Base-by-base conservation (phyloP, 2,113 vertebrate species). In the Lagenorhynchus albirostris region DNA sequence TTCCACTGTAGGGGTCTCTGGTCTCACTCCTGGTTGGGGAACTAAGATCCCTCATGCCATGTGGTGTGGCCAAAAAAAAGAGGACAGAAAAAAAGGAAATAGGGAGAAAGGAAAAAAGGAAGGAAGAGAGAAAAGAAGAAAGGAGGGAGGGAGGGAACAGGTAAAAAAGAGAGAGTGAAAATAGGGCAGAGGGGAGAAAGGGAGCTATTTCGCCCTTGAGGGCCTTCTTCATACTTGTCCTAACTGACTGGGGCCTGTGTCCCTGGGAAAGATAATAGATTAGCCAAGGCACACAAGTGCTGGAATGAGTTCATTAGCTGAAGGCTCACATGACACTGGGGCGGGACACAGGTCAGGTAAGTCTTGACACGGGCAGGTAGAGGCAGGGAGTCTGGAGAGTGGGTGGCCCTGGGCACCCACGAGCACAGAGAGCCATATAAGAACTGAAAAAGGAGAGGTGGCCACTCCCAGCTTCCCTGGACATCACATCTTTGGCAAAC, bases 251-350 rank as follows among this genome's bases (percentile, higher is more conserved):
- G 26, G 47, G 21, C 31, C 71, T 26, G 2, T 21, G 5, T 20
- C 21, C 67, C 62, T 5, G 26, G 20, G 2, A 50, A 47, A 14
- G 62, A 33, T 14, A 29, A 50, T 33, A 11, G 17, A 9, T 31
- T 18, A 29, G 10, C 71, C 50, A 86, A 5, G 0, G n/a, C 6
- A 23, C 25, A 0, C 2, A 0, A 33, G 62, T 1, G 33, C 53
- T 26, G 33, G 38, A 20, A 38, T n/a, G 63, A 50, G 25, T 33
- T 77, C 50, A 60, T 8, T 18, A 50, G n/a, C 17, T 85, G 87
- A 50, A 58, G 62, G 15, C 38, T 11, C 33, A 2, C 14, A 5
- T 25, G 33, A 53, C 44, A 1, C 47, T 25, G 86, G 58, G 55
- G 47, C 3, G 31, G 79, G 6, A 65, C 60, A 4, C 25, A 20